Base-by-base conservation (phyloP, 2,888 invertebrate species). In the Minunthozetes semirufus region DNA sequence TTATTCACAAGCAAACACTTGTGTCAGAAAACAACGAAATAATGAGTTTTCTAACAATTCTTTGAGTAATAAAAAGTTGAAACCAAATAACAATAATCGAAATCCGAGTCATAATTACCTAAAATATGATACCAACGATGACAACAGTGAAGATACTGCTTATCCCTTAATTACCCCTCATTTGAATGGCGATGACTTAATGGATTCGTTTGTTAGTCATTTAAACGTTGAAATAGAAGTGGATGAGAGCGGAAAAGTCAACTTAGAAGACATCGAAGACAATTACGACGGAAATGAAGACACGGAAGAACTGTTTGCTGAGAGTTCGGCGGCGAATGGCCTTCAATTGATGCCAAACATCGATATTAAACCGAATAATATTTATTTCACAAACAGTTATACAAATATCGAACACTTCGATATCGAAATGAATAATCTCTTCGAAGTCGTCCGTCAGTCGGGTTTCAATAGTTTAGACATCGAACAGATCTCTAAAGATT, bases 371-470 rank as follows among this genome's bases (percentile, higher is more conserved):
- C 68, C 68, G 13, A 68, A 68, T 19, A 68, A 19, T 68, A 46
- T 68, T 68, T 68, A 68, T 19, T 42, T 68, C 19, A 46, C 68
- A 11, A 68, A 68, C 19, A 68, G 22, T 42, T 68, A 68, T 25
- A 68, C 38, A 42, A 68, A 42, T 68, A 68, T 68, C 15, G 68
- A 68, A 42, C 42, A 68, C 19, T 68, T 68, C n/a, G 68, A 68
- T 25, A 68, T 68, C n/a, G 68, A 68, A 68, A 38, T 68, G 19
- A 68, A 68, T 68, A 68, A 68, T 42, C 42, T 68, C 13, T 68
- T 68, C 33, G 46, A 68, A 68, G 42, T 68, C 1, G 46, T 68
- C 46, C n/a, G 68, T 19, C 68, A 68, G 22, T 42, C 42, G 42
- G 68, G 68, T 42, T 68, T 38, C 42, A 68, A 68, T 22, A 68